Evolutionary conservation across 2,797 vertebrate genomes (phyloP).

Genomic region (Falco naumanni): DNA sequence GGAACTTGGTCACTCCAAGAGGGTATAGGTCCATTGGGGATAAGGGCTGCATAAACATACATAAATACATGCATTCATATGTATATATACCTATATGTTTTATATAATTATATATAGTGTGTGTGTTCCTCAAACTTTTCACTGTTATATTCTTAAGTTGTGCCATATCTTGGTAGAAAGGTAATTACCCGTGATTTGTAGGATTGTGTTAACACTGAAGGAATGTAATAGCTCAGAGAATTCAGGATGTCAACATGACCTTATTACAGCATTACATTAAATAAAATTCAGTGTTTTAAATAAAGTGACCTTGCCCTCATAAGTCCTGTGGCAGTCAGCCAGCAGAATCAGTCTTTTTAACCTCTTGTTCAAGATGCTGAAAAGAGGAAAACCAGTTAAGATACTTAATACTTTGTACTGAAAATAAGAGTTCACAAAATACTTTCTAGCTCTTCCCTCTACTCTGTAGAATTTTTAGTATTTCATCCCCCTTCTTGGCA

Average conservation of each 20-base stretch:
- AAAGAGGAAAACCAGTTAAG: not conserved
- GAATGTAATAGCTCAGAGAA: not conserved
- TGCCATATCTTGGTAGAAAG: not conserved
- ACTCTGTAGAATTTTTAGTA: not conserved
- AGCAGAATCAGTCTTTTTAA: not conserved
- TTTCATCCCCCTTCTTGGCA: not conserved
- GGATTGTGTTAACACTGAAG: not conserved
- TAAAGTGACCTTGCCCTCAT: constrained; percentile 4
- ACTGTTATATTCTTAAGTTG: not conserved
- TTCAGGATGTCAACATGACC: constrained; percentile 20
- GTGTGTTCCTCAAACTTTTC: not conserved
- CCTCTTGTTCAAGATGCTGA: not conserved
- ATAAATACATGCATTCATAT: not conserved
- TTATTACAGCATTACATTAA: constrained; percentile 1
- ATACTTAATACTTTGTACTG: not conserved
- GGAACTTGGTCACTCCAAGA: not conserved
- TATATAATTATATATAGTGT: not conserved
- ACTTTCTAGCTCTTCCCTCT: not conserved
- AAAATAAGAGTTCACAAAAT: not conserved
- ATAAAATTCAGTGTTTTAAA: constrained; percentile 11
- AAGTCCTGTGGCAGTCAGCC: not conserved
- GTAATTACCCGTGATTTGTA: not conserved
- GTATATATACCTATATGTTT: not conserved
- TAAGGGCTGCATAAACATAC: not conserved
- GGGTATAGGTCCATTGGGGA: accelerated